Evolutionary conservation across 2,888 invertebrate species (phyloP), one percentile per base, ranked within the genome.

Genomic region (Acanthosepion esculentum): DNA sequence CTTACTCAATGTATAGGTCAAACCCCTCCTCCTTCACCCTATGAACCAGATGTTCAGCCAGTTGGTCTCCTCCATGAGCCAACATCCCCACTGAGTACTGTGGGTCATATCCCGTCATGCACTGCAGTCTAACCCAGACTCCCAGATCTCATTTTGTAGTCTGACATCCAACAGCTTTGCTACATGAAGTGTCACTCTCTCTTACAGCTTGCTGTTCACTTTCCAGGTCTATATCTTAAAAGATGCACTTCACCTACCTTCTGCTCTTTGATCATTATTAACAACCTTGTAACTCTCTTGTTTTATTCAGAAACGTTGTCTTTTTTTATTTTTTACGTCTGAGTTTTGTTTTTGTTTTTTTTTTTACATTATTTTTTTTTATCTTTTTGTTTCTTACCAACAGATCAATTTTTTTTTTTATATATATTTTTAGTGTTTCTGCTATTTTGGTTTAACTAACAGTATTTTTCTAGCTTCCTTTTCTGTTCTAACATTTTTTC

Each of bases 91-190:
- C n/a, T 15, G 78, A 78, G 78, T n/a, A 78, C 78, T 78, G 78
- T 78, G 78, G 78, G 78, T 78, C 78, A 78, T 78, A 78, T 78
- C n/a, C 78, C n/a, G 78, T 78, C 78, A 12, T 78, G 78, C 78
- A 78, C 78, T 78, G 78, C 78, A 78, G 78, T 78, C 78, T 78
- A n/a, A 78, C 78, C 78, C 78, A 78, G 78, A 12, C 78, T 78
- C 78, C 78, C 78, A n/a, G 78, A 78, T 12, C 78, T 78, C 78
- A 78, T 78, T 78, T 78, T n/a, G 18, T 8, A n/a, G 78, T 78
- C 78, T 78, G 78, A 78, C 78, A 78, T 78, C 78, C n/a, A n/a
- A 78, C 78, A 78, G 78, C 78, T 78, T 78, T 78, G 15, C 78
- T 78, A 33, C 78, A 78, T 78, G 15, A 78, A 78, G 78, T n/a